Conservation (phyloP, 2,113 vertebrate genomes). For the Hiodon alosoides region DNA sequence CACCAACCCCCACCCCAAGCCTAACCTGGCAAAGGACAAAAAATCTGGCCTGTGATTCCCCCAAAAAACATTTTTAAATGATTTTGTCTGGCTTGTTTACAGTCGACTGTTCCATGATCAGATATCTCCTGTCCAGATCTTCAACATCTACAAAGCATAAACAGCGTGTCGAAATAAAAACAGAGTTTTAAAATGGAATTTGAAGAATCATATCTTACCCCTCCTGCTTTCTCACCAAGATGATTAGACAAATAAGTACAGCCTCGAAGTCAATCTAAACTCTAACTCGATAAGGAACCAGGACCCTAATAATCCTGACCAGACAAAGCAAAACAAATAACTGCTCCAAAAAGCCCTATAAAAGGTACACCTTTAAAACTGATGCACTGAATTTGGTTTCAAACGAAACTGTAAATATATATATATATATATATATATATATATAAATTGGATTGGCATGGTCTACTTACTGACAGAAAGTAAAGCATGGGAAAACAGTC, state of each 20-base stretch:
- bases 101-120: slow-evolving; percentile 66
- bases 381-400: slow-evolving; percentile 14
- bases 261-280: slow-evolving; percentile 53
- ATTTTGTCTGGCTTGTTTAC: slow-evolving; percentile 60
- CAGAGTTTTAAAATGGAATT: slow-evolving; percentile 48
- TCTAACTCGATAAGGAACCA: slow-evolving; percentile 50
- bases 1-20: slow-evolving; percentile 21
- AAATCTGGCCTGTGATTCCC: slow-evolving; percentile 22
- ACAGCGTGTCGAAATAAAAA: slow-evolving; percentile 52
- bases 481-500: slow-evolving; percentile 97
- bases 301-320: slow-evolving; percentile 39
- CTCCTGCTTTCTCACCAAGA: slow-evolving; percentile 33
- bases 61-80: slow-evolving; percentile 42
- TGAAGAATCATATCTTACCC: slow-evolving; percentile 24
- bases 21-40: slow-evolving; percentile 28
- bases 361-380: too few relatives aligned
- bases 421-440: neutral
- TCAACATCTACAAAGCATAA: slow-evolving; percentile 57
- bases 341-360: slow-evolving; percentile 34
- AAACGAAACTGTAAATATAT: neutral
- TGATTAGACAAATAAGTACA: slow-evolving; percentile 53
- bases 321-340: slow-evolving; percentile 38
- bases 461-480: slow-evolving; percentile 93
- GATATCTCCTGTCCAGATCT: slow-evolving; percentile 67
- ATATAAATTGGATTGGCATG: slow-evolving; percentile 41